Evolutionary conservation across 1,140 invertebrate genomes (phyloP), one percentile per base, ranked within the genome.

Genomic region (Dreissena rostriformis): DNA sequence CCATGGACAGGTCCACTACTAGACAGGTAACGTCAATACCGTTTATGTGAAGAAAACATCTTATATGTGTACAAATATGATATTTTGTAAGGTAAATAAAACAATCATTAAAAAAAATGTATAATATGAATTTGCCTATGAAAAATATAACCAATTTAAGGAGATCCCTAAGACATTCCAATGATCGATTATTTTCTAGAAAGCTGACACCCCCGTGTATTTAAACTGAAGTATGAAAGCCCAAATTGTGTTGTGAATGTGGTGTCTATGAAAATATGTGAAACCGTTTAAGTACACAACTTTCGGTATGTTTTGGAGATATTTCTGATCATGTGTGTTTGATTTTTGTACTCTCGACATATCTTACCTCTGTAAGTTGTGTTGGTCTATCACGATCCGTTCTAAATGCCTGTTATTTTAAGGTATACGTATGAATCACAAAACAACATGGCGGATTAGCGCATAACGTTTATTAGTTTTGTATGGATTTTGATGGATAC

Each of bases 391-490:
- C 39, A 39, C 39, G 39, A 39, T 39, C 39, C 39, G 39, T 39
- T 39, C 39, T 2, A 39, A 39, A 39, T 39, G 39, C 39, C 39
- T 39, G 39, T 39, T 39, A 39, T 39, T 39, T 39, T 39, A 39
- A 39, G 39, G 39, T 39, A 39, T 39, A 39, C 39, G 39, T 39
- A 39, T 39, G 2, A 39, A 39, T 39, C 39, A 39, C 39, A 39
- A 86, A 86, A 73, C 76, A 85, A 85, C 75, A 86, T 86, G 85
- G 85, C 85, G 79, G 85, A 39, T 61, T 24, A 61, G 57, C 39
- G 8, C 39, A 39, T 39, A 39, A 39, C 39, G 39, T 5, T 5
- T 39, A 39, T 39, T 39, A 2, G 39, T 39, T 39, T 39, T 8
- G 39, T 39, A 2, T 39, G 39, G 39, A 39, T 39, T 39, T 39